Percentiles rank a stretch among this genome's conserved stretches.
Evolutionary conservation across 2,888 invertebrate genomes (phyloP).

Genomic region (Meandrusa payeni): DNA sequence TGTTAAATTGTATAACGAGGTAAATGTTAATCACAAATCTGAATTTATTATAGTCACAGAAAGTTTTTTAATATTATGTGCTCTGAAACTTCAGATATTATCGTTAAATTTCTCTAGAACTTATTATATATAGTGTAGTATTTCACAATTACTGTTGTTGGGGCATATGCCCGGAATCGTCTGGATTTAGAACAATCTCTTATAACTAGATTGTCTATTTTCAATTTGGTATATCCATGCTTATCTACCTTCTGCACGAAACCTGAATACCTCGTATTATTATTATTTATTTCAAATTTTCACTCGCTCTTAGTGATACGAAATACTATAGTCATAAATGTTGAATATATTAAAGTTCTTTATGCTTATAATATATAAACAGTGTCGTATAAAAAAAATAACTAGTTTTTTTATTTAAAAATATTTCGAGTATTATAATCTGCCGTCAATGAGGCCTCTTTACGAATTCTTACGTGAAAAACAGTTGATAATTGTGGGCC

Average conservation of each 20-base stretch:
- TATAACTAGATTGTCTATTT: neutral
- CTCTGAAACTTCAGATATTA: neutral
- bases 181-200: conserved; percentile 1
- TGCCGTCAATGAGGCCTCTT: too few species aligned
- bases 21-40: neutral
- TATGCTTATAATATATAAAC: too few species aligned
- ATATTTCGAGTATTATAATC: too few species aligned
- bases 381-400: too few species aligned
- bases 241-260: neutral
- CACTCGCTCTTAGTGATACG: too few species aligned
- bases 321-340: too few species aligned
- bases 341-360: too few species aligned
- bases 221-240: neutral
- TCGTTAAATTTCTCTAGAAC: neutral
- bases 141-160: neutral
- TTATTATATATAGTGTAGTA: neutral
- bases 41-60: neutral
- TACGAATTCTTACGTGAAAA: too few species aligned
- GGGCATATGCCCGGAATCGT: too few species aligned
- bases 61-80: neutral
- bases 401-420: too few species aligned
- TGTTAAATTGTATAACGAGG: conserved; percentile 34
- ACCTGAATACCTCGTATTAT: conserved; percentile 6
- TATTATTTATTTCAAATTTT: neutral
- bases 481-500: too few species aligned